phyloP scores from a whole-genome alignment of 2,888 invertebrate species.

The Eulithis testata region DNA sequence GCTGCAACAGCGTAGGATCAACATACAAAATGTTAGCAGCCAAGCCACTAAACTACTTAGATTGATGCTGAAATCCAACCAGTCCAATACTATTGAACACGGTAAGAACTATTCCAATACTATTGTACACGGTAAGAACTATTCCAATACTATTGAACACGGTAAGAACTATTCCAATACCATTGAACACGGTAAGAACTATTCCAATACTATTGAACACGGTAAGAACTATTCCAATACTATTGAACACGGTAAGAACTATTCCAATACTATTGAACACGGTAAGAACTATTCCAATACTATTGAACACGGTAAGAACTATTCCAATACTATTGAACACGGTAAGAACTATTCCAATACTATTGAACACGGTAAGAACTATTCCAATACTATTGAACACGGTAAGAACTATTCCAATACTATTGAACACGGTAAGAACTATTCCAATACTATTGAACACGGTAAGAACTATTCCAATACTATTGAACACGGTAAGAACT shows the following conservation, averaged over 20 bases:
- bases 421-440: slow-evolving; percentile 73
- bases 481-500: slow-evolving; percentile 73
- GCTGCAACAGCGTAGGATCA: slow-evolving; percentile 72
- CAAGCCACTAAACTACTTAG: slow-evolving; percentile 74
- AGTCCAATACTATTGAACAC: slow-evolving; percentile 73
- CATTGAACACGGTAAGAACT: no score
- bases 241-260: slow-evolving; percentile 73
- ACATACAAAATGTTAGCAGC: slow-evolving; percentile 74
- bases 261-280: slow-evolving; percentile 73
- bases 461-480: slow-evolving; percentile 75
- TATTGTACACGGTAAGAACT: slow-evolving; percentile 73
- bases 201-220: slow-evolving; percentile 73
- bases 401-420: slow-evolving; percentile 75
- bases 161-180: no score
- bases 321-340: slow-evolving; percentile 73
- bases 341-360: slow-evolving; percentile 75
- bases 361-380: slow-evolving; percentile 73
- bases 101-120: slow-evolving; percentile 66
- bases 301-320: slow-evolving; percentile 73
- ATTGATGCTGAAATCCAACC: slow-evolving; percentile 76
- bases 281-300: slow-evolving; percentile 75
- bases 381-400: slow-evolving; percentile 73
- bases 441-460: slow-evolving; percentile 73
- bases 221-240: slow-evolving; percentile 75
- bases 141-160: slow-evolving; percentile 73